Conservation (phyloP, 2,888 invertebrate genomes). For the Ichneumon xanthorius region DNA sequence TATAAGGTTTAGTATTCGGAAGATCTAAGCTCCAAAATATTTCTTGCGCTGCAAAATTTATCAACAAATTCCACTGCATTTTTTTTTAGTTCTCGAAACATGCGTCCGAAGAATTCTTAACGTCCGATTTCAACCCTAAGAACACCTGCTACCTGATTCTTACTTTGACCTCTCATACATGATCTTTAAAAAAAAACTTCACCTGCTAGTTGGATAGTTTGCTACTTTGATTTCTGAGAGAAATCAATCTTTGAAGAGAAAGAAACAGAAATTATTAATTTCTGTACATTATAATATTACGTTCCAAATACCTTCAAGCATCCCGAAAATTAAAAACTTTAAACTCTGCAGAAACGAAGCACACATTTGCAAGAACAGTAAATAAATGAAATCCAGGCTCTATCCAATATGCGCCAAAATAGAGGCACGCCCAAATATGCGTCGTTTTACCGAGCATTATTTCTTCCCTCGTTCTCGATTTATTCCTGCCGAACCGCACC, state of each 20-base stretch:
- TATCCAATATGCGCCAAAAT: neutral
- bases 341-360: too few species aligned
- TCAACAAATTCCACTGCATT: too few species aligned
- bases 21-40: too few species aligned
- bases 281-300: neutral
- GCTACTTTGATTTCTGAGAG: too few species aligned
- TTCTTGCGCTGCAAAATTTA: too few species aligned
- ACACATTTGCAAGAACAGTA: too few species aligned
- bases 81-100: too few species aligned
- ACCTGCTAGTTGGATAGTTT: too few species aligned
- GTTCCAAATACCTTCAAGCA: neutral
- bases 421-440: neutral
- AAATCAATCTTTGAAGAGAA: too few species aligned
- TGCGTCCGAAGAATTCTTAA: neutral
- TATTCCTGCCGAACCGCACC: constrained; percentile 1
- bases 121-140: neutral
- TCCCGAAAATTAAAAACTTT: neutral
- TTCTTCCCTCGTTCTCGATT: neutral
- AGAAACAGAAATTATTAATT: neutral
- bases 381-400: neutral
- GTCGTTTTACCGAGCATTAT: neutral
- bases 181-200: neutral
- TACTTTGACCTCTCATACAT: neutral
- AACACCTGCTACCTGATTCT: neutral
- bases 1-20: too few species aligned